These are phyloP conservation scores for Plecotus auritus DNA, from an alignment of 2,113 vertebrate species.

Conservation along the genomic window DNA sequence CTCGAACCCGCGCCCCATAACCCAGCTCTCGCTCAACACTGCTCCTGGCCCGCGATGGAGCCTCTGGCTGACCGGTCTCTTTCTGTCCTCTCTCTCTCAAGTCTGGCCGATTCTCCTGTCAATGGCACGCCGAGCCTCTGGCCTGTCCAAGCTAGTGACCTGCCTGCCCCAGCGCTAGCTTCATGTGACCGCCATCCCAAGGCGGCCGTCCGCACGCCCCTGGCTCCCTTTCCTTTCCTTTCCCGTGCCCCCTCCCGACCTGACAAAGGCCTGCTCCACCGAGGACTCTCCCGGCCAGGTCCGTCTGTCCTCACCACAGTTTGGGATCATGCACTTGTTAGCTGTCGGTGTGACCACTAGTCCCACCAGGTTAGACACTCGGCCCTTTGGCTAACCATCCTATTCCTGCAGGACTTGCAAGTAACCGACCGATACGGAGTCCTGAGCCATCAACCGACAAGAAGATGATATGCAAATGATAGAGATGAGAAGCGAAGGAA, in stretches of 20 bases:
- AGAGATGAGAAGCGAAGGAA: not conserved
- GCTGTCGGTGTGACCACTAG: not conserved
- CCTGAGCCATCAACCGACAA: not conserved
- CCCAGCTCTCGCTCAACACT: not conserved
- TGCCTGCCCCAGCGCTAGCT: too few relatives aligned
- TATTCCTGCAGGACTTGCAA: not conserved
- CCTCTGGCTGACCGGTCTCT: not conserved
- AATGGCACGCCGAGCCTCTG: not conserved
- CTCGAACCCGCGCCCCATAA: not conserved
- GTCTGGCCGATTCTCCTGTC: not conserved
- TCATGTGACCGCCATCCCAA: rapidly evolving
- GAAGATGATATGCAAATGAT: not conserved
- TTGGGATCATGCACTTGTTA: not conserved
- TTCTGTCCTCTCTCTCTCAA: not conserved
- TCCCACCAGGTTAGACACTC: not conserved
- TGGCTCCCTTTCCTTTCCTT: not conserved
- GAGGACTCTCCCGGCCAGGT: not conserved
- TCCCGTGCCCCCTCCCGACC: not conserved
- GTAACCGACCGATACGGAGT: not conserved
- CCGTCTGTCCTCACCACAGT: not conserved
- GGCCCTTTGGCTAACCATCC: not conserved
- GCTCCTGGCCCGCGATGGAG: not conserved
- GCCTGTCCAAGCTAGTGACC: not conserved
- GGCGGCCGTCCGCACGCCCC: rapidly evolving
- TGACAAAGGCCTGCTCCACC: not conserved